phyloP scores from a whole-genome alignment of 1,140 invertebrate genomes.

The Dermatophagoides farinae region DNA sequence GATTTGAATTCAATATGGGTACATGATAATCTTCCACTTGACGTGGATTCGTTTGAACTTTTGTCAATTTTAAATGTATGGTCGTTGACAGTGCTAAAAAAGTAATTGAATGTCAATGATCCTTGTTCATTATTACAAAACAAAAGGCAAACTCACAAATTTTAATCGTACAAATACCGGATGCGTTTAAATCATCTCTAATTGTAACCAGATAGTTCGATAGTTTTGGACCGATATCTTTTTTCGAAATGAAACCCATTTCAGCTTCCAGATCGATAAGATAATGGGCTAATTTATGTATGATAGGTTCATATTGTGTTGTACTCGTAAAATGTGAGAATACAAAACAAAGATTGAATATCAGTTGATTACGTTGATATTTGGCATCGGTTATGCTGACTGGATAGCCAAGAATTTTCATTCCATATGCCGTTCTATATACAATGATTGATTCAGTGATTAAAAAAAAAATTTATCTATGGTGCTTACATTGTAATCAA shows the following conservation, averaged over 20 bases:
- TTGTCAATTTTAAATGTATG: slow-evolving; percentile 29
- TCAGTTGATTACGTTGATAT: slow-evolving; percentile 77
- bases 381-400: slow-evolving; percentile 58
- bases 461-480: slow-evolving; percentile 6
- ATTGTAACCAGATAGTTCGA: slow-evolving; percentile 52
- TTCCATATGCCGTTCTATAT: slow-evolving; percentile 48
- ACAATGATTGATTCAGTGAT: slow-evolving; percentile 16
- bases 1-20: slow-evolving; percentile 42
- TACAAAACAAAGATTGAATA: slow-evolving; percentile 89
- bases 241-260: slow-evolving; percentile 28
- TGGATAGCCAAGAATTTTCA: slow-evolving; percentile 81
- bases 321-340: slow-evolving; percentile 67
- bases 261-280: slow-evolving; percentile 39
- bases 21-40: slow-evolving; percentile 71
- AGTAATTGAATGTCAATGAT: slow-evolving; percentile 7
- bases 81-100: slow-evolving; percentile 27
- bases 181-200: slow-evolving; percentile 48
- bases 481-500: slow-evolving; percentile 66
- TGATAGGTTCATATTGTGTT: slow-evolving; percentile 73
- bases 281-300: slow-evolving; percentile 78
- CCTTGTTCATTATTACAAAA: too few relatives aligned
- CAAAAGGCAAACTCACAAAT: slow-evolving; percentile 19
- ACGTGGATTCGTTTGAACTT: slow-evolving; percentile 35
- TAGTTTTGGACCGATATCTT: slow-evolving; percentile 35
- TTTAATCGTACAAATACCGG: slow-evolving; percentile 44